A percentile compares a stretch with the other conserved stretches of the same genome.
phyloP scores from a whole-genome alignment of 2,113 vertebrate species.

The Genyomyrus donnyi region DNA sequence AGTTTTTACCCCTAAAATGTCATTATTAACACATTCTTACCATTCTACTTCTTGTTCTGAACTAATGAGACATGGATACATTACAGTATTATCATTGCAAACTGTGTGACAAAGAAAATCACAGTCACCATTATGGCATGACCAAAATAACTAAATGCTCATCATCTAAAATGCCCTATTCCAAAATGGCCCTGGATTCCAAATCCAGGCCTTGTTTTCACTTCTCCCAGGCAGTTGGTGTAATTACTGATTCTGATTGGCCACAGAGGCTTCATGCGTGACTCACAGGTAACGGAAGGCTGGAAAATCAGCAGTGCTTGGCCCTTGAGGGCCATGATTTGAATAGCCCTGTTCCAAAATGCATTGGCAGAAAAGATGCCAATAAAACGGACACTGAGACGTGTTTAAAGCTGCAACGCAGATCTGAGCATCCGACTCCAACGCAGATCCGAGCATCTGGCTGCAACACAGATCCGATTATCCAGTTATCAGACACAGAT shows the following conservation, averaged over 20 bases:
- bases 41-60: not conserved
- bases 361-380: not conserved
- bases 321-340: too few relatives aligned
- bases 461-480: not conserved
- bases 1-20: not conserved
- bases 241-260: too few relatives aligned
- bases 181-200: too few relatives aligned
- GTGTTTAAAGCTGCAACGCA: not conserved
- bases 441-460: not conserved
- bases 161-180: not conserved
- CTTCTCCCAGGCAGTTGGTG: too few relatives aligned
- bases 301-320: too few relatives aligned
- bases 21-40: not conserved
- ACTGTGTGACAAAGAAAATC: not conserved
- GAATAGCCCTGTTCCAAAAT: too few relatives aligned
- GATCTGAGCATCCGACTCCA: too few relatives aligned
- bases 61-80: too few relatives aligned
- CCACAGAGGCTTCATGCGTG: too few relatives aligned
- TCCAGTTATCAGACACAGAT: not conserved
- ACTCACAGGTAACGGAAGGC: too few relatives aligned
- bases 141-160: not conserved
- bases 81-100: not conserved
- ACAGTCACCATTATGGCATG: not conserved
- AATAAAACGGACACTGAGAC: not conserved
- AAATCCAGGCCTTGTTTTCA: too few relatives aligned